phyloP scores from a whole-genome alignment of 2,797 vertebrate genomes.

The Ambastaia sidthimunki region DNA sequence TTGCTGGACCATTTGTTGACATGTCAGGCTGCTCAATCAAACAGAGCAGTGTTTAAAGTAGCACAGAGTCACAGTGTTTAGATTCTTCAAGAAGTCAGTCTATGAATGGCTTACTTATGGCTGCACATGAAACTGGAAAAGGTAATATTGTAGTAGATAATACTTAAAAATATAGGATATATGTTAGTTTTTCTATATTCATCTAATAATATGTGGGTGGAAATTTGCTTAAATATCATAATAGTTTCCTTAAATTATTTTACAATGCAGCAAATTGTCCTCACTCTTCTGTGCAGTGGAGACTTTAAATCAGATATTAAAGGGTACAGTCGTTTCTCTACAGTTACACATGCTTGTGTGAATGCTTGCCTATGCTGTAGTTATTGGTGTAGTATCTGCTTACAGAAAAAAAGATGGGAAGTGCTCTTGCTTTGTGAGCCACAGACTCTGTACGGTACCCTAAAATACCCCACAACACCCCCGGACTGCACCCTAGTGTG shows the following conservation, averaged over 20 bases:
- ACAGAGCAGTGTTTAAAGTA: neutral
- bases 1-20: neutral
- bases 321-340: neutral
- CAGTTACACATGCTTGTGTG: neutral
- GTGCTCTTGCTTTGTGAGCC: constrained; percentile 1
- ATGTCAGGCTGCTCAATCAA: neutral
- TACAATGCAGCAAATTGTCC: too few species aligned
- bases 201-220: too few species aligned
- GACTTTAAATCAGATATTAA: neutral
- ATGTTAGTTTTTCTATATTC: too few species aligned
- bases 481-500: neutral
- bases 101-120: neutral
- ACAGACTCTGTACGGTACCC: neutral
- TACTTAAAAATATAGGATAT: too few species aligned
- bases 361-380: neutral
- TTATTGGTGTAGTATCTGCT: constrained; percentile 5
- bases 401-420: constrained; percentile 12
- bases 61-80: neutral
- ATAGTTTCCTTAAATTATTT: too few species aligned
- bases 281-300: neutral
- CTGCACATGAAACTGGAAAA: too few species aligned
- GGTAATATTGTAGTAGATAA: too few species aligned
- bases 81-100: neutral
- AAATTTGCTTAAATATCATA: too few species aligned
- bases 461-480: constrained; percentile 16